These are phyloP conservation scores for Pseudorectes ferrugineus DNA, from an alignment of 2,113 vertebrate species.

Conservation along the genomic window DNA sequence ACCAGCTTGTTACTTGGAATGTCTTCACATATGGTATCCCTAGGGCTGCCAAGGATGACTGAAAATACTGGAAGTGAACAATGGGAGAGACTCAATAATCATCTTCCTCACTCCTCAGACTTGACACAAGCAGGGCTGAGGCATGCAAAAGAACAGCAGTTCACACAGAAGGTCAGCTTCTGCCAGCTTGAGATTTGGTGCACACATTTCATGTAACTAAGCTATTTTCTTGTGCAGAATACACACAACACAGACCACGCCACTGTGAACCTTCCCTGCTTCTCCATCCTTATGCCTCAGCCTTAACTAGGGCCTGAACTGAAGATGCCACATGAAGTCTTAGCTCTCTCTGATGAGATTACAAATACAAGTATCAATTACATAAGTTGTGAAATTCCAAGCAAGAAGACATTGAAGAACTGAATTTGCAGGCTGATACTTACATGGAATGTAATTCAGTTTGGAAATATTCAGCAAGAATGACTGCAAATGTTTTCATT, in stretches of 20 bases:
- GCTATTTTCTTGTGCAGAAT: neutral
- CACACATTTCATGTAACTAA: neutral
- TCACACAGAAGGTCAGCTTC: slow-evolving; percentile 11
- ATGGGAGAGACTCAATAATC: neutral
- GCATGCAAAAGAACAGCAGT: slow-evolving; percentile 10
- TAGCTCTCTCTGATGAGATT: neutral
- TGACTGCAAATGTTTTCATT: neutral
- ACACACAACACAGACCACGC: neutral
- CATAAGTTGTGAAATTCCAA: neutral
- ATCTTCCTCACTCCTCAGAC: neutral
- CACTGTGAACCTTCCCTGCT: neutral
- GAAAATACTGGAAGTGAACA: slow-evolving; percentile 40
- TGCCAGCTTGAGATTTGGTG: neutral
- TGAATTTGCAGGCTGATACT: neutral
- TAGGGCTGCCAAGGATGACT: neutral
- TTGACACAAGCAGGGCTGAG: neutral
- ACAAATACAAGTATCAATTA: neutral
- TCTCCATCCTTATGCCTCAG: neutral
- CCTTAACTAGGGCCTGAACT: neutral
- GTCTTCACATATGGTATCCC: neutral
- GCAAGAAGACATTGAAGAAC: neutral
- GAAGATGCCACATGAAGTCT: neutral
- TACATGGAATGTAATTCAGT: neutral
- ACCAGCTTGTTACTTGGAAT: neutral
- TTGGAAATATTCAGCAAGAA: neutral